Conservation (phyloP, 30 jellyfish, hydroid and myxozoan genomes). For the Pelagia noctiluca region DNA sequence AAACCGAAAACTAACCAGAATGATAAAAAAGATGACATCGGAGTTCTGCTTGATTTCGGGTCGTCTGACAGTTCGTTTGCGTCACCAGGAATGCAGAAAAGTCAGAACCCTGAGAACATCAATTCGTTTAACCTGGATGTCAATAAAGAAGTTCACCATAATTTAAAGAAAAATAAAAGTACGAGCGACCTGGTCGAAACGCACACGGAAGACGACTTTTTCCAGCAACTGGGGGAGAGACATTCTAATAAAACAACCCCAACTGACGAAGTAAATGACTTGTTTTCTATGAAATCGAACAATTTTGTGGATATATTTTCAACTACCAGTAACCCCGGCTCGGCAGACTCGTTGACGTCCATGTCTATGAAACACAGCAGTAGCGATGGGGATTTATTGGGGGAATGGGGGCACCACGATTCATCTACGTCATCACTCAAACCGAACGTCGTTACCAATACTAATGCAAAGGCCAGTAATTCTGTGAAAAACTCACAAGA, state of each 20-base stretch:
- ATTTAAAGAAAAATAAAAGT: slow-evolving; percentile 66
- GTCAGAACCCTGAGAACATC: slow-evolving; percentile 60
- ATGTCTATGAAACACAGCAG: slow-evolving; percentile 57
- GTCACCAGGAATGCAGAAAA: slow-evolving; percentile 7
- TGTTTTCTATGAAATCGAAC: slow-evolving; percentile 38
- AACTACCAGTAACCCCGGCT: slow-evolving; percentile 21
- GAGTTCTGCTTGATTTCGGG: slow-evolving; percentile 48
- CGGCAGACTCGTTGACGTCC: slow-evolving; percentile 7
- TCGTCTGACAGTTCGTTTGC: slow-evolving; percentile 5
- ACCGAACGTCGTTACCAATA: slow-evolving; percentile 10
- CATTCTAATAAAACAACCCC: background rate
- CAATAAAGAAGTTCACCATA: slow-evolving; percentile 14
- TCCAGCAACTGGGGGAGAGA: slow-evolving; percentile 38
- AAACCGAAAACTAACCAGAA: background rate
- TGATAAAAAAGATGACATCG: background rate
- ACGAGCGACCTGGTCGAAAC: slow-evolving; percentile 28
- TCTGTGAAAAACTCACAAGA: no score
- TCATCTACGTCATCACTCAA: slow-evolving; percentile 38
- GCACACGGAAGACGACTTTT: slow-evolving; percentile 59
- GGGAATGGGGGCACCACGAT: slow-evolving; percentile 58
- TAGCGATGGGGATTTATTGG: slow-evolving; percentile 64
- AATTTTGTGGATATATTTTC: slow-evolving; percentile 33
- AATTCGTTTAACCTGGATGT: slow-evolving; percentile 7
- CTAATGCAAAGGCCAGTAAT: background rate
- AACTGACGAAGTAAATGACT: background rate